A percentile compares a stretch with the other conserved stretches of the same genome.
These are phyloP conservation scores for Neodontobutis hainanensis DNA, from an alignment of 2,113 vertebrate species.

Conservation along the genomic window DNA sequence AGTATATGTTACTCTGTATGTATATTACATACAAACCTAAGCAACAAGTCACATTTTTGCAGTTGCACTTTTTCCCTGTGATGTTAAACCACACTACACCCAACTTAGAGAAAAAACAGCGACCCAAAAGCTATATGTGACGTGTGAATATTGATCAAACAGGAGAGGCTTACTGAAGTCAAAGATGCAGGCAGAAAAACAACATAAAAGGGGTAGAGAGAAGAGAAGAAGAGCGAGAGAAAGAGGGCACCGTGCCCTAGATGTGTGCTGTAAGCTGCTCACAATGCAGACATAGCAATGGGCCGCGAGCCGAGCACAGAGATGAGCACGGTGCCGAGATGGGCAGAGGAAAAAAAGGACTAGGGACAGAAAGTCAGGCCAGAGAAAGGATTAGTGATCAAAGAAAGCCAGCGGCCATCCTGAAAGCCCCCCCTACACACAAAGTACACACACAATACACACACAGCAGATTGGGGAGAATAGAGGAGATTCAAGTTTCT, in stretches of 20 bases:
- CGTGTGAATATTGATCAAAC: neutral
- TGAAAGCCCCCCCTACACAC: conserved; percentile 32
- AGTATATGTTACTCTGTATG: too few relatives aligned
- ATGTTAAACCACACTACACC: too few relatives aligned
- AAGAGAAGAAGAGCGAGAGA: conserved; percentile 13
- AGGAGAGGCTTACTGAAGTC: neutral
- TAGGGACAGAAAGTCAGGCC: conserved; percentile 64
- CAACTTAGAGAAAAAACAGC: neutral
- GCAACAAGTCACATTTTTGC: neutral
- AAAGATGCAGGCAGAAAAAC: conserved; percentile 4
- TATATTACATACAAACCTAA: neutral
- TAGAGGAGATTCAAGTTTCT: conserved; percentile 42
- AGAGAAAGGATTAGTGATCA: conserved; percentile 72
- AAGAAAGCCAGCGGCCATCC: conserved; percentile 60
- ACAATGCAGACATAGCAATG: conserved; percentile 58
- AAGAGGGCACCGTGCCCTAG: conserved; percentile 51
- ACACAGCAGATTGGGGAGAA: conserved; percentile 17
- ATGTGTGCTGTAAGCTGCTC: conserved; percentile 55
- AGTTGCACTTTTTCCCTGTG: neutral
- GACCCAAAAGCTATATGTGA: neutral
- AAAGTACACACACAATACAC: neutral
- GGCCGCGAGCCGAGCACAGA: conserved; percentile 17
- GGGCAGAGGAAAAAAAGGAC: conserved; percentile 48
- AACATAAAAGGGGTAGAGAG: conserved; percentile 11
- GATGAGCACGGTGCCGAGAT: conserved; percentile 49